Evolutionary conservation across 2,113 vertebrate species (phyloP).

Genomic region (Mesembrinibis cayennensis): DNA sequence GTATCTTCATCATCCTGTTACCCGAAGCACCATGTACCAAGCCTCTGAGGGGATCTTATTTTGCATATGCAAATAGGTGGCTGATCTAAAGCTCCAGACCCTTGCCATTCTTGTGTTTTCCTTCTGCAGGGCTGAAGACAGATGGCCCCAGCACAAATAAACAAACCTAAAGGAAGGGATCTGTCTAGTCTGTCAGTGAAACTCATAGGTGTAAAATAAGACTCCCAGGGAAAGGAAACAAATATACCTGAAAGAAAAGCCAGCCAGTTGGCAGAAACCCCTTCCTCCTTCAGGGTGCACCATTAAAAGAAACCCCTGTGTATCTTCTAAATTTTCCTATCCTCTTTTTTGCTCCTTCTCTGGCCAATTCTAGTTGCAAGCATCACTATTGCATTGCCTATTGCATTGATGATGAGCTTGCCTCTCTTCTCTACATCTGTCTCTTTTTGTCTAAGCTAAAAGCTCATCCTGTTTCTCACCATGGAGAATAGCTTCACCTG

Average conservation of each 20-base stretch:
- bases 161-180: neutral
- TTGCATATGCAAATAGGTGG: neutral
- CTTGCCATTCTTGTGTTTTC: neutral
- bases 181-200: neutral
- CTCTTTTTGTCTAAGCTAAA: neutral
- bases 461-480: neutral
- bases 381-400: neutral
- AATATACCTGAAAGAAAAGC: neutral
- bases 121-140: neutral
- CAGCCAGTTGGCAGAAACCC: neutral
- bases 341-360: neutral
- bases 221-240: neutral
- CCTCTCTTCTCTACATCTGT: neutral
- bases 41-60: neutral
- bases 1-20: accelerated
- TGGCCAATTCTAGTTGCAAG: neutral
- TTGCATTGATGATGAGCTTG: neutral
- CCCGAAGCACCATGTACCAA: neutral
- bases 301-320: neutral
- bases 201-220: neutral
- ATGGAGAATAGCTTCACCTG: neutral
- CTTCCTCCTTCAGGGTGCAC: neutral
- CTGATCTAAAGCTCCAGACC: neutral
- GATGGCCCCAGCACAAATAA: neutral
- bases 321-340: neutral